Conservation (phyloP, 2,113 vertebrate species). For the Proteles cristata region DNA sequence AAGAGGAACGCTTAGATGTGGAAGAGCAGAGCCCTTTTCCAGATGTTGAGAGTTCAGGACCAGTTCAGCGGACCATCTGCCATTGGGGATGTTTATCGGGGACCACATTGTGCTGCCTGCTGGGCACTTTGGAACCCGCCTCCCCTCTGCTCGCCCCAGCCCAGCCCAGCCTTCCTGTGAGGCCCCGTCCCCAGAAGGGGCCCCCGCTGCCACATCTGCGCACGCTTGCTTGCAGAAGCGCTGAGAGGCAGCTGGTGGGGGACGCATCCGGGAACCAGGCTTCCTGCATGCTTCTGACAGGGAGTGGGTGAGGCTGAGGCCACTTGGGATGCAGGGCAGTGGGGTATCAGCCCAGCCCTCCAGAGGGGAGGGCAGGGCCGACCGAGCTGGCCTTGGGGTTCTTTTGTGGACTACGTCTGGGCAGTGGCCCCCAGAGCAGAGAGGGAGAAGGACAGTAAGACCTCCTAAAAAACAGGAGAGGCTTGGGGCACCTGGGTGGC, state of each 20-base stretch:
- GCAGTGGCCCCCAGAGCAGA: not conserved
- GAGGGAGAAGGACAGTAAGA: not conserved
- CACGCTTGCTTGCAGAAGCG: not conserved
- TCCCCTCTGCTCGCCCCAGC: accelerated
- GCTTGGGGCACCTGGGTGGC: too few relatives aligned
- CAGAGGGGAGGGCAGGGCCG: too few relatives aligned
- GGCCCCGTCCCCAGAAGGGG: not conserved
- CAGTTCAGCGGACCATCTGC: constrained; percentile 68
- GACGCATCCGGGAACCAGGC: not conserved
- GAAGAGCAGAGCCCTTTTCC: constrained; percentile 58
- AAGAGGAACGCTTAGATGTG: constrained; percentile 8
- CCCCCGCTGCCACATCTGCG: not conserved
- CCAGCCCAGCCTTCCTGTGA: not conserved
- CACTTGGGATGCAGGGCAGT: not conserved
- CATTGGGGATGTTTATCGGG: constrained; percentile 48
- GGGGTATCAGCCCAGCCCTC: not conserved
- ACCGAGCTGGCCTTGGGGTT: not conserved
- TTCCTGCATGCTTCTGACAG: not conserved
- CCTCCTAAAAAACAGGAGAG: not conserved
- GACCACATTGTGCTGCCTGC: not conserved
- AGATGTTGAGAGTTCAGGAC: constrained; percentile 74
- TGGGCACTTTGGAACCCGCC: not conserved
- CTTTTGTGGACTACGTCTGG: not conserved
- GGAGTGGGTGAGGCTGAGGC: not conserved
- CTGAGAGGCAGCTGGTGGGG: not conserved